phyloP scores from a whole-genome alignment of 1,140 invertebrate species.

The Ostrea edulis region DNA sequence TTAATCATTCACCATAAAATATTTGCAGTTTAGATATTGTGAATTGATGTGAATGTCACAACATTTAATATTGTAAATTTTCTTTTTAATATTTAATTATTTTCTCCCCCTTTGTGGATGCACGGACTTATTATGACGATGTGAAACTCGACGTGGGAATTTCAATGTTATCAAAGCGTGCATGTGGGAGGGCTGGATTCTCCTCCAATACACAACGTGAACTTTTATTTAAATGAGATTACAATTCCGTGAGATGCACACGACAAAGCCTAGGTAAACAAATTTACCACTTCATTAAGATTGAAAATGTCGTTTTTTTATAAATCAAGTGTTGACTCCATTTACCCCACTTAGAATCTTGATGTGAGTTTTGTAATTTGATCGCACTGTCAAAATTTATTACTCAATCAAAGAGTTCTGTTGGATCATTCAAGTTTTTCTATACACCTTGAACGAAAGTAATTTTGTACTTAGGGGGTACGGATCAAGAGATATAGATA shows the following conservation, averaged over 20 bases:
- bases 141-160: neutral
- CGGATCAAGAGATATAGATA: neutral
- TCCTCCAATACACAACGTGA: neutral
- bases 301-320: neutral
- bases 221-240: too few relatives aligned
- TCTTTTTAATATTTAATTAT: too few relatives aligned
- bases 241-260: neutral
- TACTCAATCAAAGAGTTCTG: neutral
- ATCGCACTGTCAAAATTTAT: conserved; percentile 9
- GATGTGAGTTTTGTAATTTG: conserved; percentile 15
- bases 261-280: neutral
- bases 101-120: too few relatives aligned
- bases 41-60: too few relatives aligned
- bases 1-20: too few relatives aligned
- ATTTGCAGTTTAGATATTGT: too few relatives aligned
- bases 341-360: neutral
- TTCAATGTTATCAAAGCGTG: neutral
- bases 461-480: conserved; percentile 26
- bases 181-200: neutral
- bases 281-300: conserved; percentile 8
- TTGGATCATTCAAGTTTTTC: neutral
- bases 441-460: conserved; percentile 7
- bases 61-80: too few relatives aligned
- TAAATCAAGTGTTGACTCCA: neutral
- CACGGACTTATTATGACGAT: too few relatives aligned